Conservation (phyloP, 2,888 invertebrate species). For the Parnassius smintheus region DNA sequence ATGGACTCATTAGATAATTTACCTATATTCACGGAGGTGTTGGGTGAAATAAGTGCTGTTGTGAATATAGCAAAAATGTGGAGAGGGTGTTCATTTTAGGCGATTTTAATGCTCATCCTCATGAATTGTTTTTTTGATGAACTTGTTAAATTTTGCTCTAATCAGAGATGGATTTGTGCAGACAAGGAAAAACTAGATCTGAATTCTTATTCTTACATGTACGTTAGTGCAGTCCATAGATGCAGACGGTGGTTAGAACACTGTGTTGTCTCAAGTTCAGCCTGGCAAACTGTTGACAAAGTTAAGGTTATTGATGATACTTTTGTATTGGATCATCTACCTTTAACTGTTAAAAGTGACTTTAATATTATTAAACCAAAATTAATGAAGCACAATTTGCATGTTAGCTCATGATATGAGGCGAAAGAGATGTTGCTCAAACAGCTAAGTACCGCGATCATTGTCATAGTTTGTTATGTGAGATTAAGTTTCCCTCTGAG, state of each 20-base stretch:
- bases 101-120: too few relatives aligned
- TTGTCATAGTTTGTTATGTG: slow-evolving; percentile 5
- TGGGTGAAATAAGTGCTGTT: too few relatives aligned
- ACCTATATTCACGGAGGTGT: too few relatives aligned
- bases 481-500: slow-evolving; percentile 20
- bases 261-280: background rate
- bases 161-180: too few relatives aligned
- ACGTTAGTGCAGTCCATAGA: background rate
- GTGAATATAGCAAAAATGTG: too few relatives aligned
- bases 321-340: background rate
- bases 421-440: too few relatives aligned
- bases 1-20: too few relatives aligned
- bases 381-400: slow-evolving; percentile 1
- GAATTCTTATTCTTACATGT: background rate
- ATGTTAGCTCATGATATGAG: background rate
- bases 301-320: too few relatives aligned
- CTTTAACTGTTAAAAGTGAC: background rate
- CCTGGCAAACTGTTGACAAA: too few relatives aligned
- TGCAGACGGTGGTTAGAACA: background rate
- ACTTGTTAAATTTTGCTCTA: too few relatives aligned
- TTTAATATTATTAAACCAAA: background rate
- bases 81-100: too few relatives aligned
- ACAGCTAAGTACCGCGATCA: background rate
- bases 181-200: background rate
- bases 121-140: too few relatives aligned